Evolutionary conservation across 2,113 vertebrate species (phyloP).

Genomic region (Lycocorax pyrrhopterus): DNA sequence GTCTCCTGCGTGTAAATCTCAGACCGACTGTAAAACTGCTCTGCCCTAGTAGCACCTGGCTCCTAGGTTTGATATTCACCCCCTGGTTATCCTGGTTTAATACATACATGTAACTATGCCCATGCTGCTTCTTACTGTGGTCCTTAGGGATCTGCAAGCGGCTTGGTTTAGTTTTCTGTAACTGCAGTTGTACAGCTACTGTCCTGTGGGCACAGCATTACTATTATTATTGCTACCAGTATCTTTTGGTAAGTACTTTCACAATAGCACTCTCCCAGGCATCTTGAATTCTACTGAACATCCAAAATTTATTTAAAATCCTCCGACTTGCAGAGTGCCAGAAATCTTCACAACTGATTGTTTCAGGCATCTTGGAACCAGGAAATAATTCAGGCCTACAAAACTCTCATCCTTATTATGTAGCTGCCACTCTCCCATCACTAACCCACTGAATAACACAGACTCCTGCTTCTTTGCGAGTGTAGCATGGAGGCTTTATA

Average conservation of each 20-base stretch:
- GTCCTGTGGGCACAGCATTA: not conserved
- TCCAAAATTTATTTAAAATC: not conserved
- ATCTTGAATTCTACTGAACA: not conserved
- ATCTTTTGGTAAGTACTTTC: not conserved
- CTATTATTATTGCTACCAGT: not conserved
- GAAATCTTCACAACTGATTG: not conserved
- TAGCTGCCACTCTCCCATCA: not conserved
- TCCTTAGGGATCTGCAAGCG: rapidly evolving
- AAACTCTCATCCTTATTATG: not conserved
- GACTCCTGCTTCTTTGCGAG: not conserved
- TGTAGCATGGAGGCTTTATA: not conserved
- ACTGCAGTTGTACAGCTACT: not conserved
- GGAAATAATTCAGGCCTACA: not conserved
- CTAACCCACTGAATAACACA: not conserved
- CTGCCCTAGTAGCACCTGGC: not conserved
- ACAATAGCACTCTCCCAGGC: not conserved
- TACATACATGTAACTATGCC: not conserved
- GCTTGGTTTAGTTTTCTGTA: not conserved
- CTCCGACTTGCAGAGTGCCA: not conserved
- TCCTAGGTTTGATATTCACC: not conserved
- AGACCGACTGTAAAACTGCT: not conserved
- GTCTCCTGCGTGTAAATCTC: rapidly evolving
- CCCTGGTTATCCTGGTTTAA: not conserved
- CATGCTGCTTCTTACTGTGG: not conserved
- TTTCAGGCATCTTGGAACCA: not conserved